Percentiles rank a stretch among this genome's conserved stretches.
phyloP scores from a whole-genome alignment of 2,797 vertebrate genomes.

The Pangasius krempfi region DNA sequence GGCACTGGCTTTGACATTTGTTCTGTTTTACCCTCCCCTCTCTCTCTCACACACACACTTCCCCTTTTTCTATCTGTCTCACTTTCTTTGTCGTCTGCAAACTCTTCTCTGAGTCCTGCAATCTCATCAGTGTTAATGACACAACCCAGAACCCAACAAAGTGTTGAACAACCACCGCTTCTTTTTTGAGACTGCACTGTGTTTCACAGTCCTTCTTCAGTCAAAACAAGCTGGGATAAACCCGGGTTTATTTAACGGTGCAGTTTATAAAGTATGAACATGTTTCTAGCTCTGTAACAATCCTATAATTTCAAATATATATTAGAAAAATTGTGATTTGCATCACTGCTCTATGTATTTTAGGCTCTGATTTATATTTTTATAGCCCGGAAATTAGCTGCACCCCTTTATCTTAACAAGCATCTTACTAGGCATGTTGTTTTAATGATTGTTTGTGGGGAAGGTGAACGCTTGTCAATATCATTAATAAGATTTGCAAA shows the following conservation, averaged over 20 bases:
- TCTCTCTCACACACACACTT: slow-evolving; percentile 2
- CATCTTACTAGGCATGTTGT: not conserved
- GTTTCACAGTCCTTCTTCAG: not conserved
- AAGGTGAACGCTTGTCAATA: not conserved
- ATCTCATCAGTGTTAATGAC: slow-evolving; percentile 51
- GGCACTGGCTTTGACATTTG: slow-evolving; percentile 27
- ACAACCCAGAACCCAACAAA: slow-evolving; percentile 49
- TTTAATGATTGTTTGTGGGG: not conserved
- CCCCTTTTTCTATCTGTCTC: slow-evolving; percentile 25
- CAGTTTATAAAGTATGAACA: too few species aligned
- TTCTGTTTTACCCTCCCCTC: not conserved
- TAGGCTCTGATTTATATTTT: too few species aligned
- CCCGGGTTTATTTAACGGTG: not conserved
- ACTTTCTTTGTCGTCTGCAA: slow-evolving; percentile 13
- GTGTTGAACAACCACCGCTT: slow-evolving; percentile 36
- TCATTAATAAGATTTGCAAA: not conserved
- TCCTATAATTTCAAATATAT: not conserved
- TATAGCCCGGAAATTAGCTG: not conserved
- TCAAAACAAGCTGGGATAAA: not conserved
- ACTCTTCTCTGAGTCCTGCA: slow-evolving; percentile 40
- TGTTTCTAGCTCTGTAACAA: not conserved
- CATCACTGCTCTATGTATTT: not conserved
- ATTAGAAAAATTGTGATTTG: not conserved
- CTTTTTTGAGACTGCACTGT: slow-evolving; percentile 5
- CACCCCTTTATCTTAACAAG: not conserved